Percentiles rank a stretch among this genome's conserved stretches.
Conservation (phyloP, 2,888 invertebrate genomes). For the Drosophila formosana region DNA sequence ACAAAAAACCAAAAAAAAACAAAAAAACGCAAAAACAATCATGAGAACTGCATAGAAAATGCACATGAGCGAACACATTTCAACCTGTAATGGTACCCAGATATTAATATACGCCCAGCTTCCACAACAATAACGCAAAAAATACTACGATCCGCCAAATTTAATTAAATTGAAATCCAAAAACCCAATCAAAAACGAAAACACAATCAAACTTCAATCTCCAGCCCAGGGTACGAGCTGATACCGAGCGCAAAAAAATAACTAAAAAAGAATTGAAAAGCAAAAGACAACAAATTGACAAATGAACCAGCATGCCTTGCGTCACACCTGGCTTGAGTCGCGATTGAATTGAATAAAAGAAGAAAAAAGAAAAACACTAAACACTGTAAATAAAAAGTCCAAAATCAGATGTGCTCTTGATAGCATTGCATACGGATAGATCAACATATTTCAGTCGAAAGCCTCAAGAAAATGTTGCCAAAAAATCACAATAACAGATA, state of each 20-base stretch:
- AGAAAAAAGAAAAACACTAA: conserved; percentile 33
- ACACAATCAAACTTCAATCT: conserved; percentile 43
- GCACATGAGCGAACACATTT: conserved; percentile 69
- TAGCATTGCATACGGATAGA: conserved; percentile 23
- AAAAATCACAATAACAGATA: not conserved
- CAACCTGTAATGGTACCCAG: conserved; percentile 84
- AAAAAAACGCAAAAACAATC: conserved; percentile 16
- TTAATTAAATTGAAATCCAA: conserved; percentile 30
- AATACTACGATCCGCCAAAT: conserved; percentile 46
- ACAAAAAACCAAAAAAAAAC: conserved; percentile 12
- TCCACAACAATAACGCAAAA: conserved; percentile 67
- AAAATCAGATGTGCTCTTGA: conserved; percentile 27
- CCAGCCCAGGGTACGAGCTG: conserved; percentile 72
- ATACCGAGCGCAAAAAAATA: conserved; percentile 60
- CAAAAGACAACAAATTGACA: conserved; percentile 5
- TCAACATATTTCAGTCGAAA: conserved; percentile 47
- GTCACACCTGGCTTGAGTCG: conserved; percentile 81
- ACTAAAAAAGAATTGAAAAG: not conserved
- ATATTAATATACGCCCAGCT: conserved; percentile 85
- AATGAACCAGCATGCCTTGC: conserved; percentile 73
- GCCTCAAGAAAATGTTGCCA: conserved; percentile 35
- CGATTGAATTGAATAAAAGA: conserved; percentile 76
- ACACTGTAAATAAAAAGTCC: conserved; percentile 70
- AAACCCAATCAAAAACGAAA: conserved; percentile 36
- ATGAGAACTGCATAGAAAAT: conserved; percentile 54